These are phyloP conservation scores for Lamellibrachia columna DNA, from an alignment of 2,888 invertebrate species.

Conservation along the genomic window DNA sequence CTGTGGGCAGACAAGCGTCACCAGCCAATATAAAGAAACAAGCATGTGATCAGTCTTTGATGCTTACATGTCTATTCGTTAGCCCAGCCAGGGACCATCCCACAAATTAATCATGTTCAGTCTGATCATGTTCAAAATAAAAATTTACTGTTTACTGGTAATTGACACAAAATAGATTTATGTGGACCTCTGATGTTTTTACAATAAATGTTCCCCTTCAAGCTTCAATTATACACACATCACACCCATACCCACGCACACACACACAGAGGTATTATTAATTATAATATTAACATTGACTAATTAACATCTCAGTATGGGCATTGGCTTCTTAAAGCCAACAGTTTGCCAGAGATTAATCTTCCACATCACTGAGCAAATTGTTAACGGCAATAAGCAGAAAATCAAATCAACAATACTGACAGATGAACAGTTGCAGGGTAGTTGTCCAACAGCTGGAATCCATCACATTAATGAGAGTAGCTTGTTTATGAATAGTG, in stretches of 20 bases:
- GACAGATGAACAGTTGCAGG: not conserved
- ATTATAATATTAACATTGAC: too few species aligned
- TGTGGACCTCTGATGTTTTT: too few species aligned
- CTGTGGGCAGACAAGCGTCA: not conserved
- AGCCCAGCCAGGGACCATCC: not conserved
- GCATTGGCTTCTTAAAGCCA: not conserved
- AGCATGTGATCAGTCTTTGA: not conserved
- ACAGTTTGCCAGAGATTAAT: not conserved
- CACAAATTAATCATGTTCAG: not conserved
- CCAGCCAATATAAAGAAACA: not conserved
- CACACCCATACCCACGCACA: too few species aligned
- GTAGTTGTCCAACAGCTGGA: conserved; percentile 8
- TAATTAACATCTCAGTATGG: not conserved
- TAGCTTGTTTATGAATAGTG: not conserved
- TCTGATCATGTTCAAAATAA: not conserved
- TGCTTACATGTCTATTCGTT: not conserved
- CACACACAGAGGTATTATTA: too few species aligned
- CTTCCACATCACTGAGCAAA: not conserved
- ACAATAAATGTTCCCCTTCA: too few species aligned
- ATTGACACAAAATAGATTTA: not conserved
- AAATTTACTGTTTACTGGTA: not conserved
- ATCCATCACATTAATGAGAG: not conserved
- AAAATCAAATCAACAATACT: not conserved
- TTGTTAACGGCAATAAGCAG: not conserved
- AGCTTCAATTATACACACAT: too few species aligned